Base-by-base conservation (phyloP, 2,797 vertebrate genomes). In the Pipistrellus pygmaeus region DNA sequence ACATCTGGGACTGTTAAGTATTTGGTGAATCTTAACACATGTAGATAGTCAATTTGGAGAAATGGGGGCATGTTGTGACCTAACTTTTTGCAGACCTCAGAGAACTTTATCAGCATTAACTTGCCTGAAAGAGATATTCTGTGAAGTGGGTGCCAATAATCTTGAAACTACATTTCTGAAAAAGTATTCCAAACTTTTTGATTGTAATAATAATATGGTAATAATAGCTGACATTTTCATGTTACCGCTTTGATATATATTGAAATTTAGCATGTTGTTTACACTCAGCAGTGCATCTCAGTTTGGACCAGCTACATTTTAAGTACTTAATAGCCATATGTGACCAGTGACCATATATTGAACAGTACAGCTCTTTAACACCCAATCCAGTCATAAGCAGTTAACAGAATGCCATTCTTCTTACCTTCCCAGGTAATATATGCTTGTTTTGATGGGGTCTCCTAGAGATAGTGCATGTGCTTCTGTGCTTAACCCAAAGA, bases 1-100 rank as follows among this genome's bases (percentile, higher is more conserved):
- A 88, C 23, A 84, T n/a, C 23, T 76, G 53, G n/a, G n/a, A 17
- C 44, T 25, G 66, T 95, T 86, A 86, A 85, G 81, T 85, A 48
- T 91, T 46, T 69, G 9, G 20, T 32, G n/a, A 89, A 82, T 82
- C 46, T 88, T 75, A 17, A 66, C 48, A 35, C 38, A 21, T 46
- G 35, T 32, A 73, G 46, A 53, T 23, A 55, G 35, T 55, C 71
- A 89, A 1, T 62, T 88, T 77, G 75, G 51, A 91, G 66, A 95
- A 83, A 80, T 64, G 5, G 11, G 10, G 57, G 11, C 12, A 44
- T 3, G 6, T 84, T 17, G 25, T 32, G 32, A 68, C 27, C 11
- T 80, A 44, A 41, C 78, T n/a, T 57, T 68, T 90, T 55, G 64
- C 35, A 94, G 14, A 66, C n/a, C 25, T 90, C 38, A 71, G 60